Evolutionary conservation across 1,140 invertebrate genomes (phyloP).

Genomic region (Diploscapter pachys): DNA sequence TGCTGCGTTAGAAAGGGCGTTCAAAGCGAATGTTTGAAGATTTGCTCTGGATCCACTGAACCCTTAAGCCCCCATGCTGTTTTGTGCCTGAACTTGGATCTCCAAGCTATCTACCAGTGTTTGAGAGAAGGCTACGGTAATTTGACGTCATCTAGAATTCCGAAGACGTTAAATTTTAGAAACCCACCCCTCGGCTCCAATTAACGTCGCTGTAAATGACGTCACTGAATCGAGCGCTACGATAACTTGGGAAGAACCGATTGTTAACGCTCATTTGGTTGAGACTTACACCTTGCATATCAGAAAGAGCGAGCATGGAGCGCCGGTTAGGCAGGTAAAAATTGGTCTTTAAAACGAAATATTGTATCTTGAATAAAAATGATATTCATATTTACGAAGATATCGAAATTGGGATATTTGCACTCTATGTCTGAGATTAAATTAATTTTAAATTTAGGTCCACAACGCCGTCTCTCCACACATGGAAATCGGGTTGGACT

Average conservation of each 20-base stretch:
- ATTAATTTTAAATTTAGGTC: slow-evolving; percentile 1
- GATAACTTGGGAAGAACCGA: slow-evolving; percentile 26
- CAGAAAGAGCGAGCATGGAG: slow-evolving; percentile 30
- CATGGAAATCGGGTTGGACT: slow-evolving; percentile 22
- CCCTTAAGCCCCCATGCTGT: slow-evolving; percentile 29
- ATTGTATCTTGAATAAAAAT: too few relatives aligned
- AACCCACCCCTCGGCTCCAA: slow-evolving; percentile 30
- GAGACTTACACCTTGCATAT: slow-evolving; percentile 29
- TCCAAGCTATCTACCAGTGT: slow-evolving; percentile 33
- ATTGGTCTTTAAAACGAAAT: too few relatives aligned
- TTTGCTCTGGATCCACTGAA: slow-evolving; percentile 25
- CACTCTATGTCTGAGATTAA: background rate
- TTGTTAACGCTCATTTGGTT: slow-evolving; percentile 29
- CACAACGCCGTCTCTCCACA: slow-evolving; percentile 19
- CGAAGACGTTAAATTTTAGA: slow-evolving; percentile 17
- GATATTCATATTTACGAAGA: too few relatives aligned
- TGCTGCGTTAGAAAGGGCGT: slow-evolving; percentile 31
- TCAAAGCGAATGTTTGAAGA: slow-evolving; percentile 25
- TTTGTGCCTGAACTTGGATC: slow-evolving; percentile 31
- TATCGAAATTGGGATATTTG: background rate
- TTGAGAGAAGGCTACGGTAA: slow-evolving; percentile 31
- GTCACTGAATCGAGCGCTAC: slow-evolving; percentile 11
- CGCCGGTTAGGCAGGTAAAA: slow-evolving; percentile 11
- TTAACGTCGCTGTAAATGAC: slow-evolving; percentile 26
- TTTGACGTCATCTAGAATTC: background rate